Base-by-base conservation (phyloP, 2,888 invertebrate species). In the Eudemis profundana region DNA sequence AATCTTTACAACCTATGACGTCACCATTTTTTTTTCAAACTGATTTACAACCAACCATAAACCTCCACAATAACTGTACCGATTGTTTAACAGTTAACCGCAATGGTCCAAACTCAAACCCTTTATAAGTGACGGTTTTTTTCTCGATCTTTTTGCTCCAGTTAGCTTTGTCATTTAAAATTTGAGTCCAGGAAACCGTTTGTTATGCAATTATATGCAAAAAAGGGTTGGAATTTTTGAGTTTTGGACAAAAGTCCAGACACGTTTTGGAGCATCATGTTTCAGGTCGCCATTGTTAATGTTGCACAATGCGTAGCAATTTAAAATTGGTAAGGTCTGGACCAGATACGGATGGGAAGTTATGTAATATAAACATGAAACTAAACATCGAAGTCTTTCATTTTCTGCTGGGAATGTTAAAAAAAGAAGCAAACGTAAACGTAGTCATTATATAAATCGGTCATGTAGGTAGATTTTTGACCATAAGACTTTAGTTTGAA, bases 61-160 rank as follows among this genome's bases (percentile, higher is more conserved):
- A 90, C 82, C 77, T 82, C 80, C 76, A 85, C 89, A 87, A 89
- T 90, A 91, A 91, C 90, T 86, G 91, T 89, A 87, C 85, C 85
- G 82, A 90, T 91, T 91, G 90, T 90, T 90, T 84, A 86, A 90
- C 90, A 85, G 86, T 87, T 87, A 90, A 91, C 91, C 92, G 88
- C 91, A 91, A 89, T 87, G 85, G 86, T 89, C 85, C 44, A 85
- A 90, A 90, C 88, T 85, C 17, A 85, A 90, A 89, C 88, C 90
- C 89, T 86, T 90, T 91, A 89, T 89, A 88, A 89, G 89, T 90
- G 89, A 80, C 76, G 75, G 68, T 78, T 81, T 79, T 33, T 75
- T 77, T 70, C 66, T 50, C 12, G 5, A 59, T 66, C 71, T 89
- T 90, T 90, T 89, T 91, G 90, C 92, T 90, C 90, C 77, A 90